Evolutionary conservation across 2,797 vertebrate species (phyloP).

Genomic region (Manis pentadactyla): DNA sequence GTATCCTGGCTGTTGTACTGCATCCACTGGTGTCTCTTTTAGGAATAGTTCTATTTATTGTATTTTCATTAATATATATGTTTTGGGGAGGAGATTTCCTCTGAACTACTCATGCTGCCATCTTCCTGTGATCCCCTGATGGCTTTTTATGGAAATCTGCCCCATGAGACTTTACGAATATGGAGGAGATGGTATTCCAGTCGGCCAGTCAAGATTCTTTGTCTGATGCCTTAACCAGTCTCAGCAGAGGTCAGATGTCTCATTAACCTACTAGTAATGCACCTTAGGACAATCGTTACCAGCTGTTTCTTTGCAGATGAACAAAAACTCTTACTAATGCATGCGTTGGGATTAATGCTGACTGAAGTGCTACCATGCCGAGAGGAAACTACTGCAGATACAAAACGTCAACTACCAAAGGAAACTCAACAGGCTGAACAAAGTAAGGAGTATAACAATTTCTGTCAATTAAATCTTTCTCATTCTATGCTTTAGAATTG

Average conservation of each 20-base stretch:
- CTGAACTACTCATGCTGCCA: too few species aligned
- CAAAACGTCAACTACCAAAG: conserved; percentile 92
- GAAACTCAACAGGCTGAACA: conserved; percentile 94
- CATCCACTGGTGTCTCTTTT: too few species aligned
- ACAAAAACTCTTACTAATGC: conserved; percentile 79
- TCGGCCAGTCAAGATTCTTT: conserved; percentile 82
- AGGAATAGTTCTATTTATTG: too few species aligned
- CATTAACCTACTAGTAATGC: conserved; percentile 81
- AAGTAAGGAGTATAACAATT: conserved; percentile 88
- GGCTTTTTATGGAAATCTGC: neutral
- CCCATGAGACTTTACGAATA: neutral
- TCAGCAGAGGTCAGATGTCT: conserved; percentile 87
- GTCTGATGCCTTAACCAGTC: conserved; percentile 82
- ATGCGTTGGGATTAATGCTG: conserved; percentile 78
- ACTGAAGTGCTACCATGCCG: conserved; percentile 84
- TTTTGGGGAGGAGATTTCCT: too few species aligned
- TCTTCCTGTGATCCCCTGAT: too few species aligned
- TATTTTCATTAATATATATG: too few species aligned
- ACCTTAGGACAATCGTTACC: conserved; percentile 82
- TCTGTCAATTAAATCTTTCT: neutral
- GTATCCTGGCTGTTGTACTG: too few species aligned
- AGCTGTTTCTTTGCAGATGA: conserved; percentile 86
- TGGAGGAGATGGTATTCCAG: conserved; percentile 57
- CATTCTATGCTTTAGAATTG: neutral
- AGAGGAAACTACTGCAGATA: conserved; percentile 91